phyloP scores from a whole-genome alignment of 2,113 vertebrate genomes.

The Oncorhynchus nerka region DNA sequence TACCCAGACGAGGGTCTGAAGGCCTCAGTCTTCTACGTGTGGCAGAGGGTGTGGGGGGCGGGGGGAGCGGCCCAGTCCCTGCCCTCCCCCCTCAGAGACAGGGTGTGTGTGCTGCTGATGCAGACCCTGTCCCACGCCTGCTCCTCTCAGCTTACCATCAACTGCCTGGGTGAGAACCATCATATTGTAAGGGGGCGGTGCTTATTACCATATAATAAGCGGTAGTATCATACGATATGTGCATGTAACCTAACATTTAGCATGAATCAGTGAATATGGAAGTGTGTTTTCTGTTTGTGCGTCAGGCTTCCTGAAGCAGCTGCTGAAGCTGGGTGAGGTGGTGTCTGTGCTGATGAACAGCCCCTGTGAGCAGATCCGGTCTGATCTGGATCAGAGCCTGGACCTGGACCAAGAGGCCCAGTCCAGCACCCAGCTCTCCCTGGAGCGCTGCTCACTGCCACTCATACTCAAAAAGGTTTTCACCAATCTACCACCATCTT shows the following conservation, averaged over 20 bases:
- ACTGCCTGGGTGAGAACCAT: constrained; percentile 83
- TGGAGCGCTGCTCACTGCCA: constrained; percentile 76
- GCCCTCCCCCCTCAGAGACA: constrained; percentile 78
- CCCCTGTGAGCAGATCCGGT: constrained; percentile 49
- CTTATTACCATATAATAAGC: background rate
- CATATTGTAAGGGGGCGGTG: background rate
- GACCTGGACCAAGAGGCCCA: constrained; percentile 53
- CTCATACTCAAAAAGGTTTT: constrained; percentile 91
- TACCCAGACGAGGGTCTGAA: constrained; percentile 84
- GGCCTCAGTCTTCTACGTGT: constrained; percentile 81
- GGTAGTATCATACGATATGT: background rate
- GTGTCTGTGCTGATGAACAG: constrained; percentile 86
- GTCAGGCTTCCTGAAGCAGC: constrained; percentile 84
- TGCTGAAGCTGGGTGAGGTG: constrained; percentile 80
- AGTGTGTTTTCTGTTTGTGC: constrained; percentile 5
- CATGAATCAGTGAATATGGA: constrained; percentile 6
- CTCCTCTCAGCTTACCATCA: constrained; percentile 82
- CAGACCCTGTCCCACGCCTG: constrained; percentile 77
- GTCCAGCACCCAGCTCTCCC: constrained; percentile 46
- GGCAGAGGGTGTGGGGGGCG: constrained; percentile 81
- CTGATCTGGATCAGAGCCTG: constrained; percentile 46
- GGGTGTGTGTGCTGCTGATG: constrained; percentile 80
- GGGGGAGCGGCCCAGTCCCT: constrained; percentile 64
- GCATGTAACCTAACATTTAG: background rate
- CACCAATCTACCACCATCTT: constrained; percentile 30